Evolutionary conservation across 2,888 invertebrate genomes (phyloP), one percentile per base, ranked within the genome.

Genomic region (Apotomis capreana): DNA sequence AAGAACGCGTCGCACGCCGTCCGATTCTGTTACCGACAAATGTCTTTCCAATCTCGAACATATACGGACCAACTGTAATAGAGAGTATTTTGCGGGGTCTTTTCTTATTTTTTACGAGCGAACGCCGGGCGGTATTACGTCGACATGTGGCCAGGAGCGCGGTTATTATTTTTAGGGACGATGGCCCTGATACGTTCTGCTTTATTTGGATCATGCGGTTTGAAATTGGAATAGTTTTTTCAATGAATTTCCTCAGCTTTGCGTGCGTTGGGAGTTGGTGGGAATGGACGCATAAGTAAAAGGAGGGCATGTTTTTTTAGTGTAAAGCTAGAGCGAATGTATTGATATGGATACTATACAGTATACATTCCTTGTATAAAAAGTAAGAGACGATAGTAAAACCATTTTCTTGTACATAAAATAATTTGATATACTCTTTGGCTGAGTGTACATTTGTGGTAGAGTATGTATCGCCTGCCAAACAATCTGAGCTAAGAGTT

Each of bases 51-150:
- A 90, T 90, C 87, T 87, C 82, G 82, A 83, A 83, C 76, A 78
- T 84, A 83, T 80, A 85, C 83, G 72, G 62, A 81, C 81, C 79
- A 83, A 83, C 84, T 86, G 88, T 89, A 89, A 90, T 89, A 88
- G 87, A 84, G 86, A 88, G 85, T 87, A 88, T 89, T 90, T 91
- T 88, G 88, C 87, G 86, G 85, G 83, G 85, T 86, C 86, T 85
- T 89, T 88, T 87, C 87, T 86, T 87, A 88, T 89, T 90, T 91
- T 90, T 91, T 90, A 91, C 89, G 89, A 90, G 85, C 84, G 74
- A 79, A 79, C 80, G 79, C 83, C 86, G 84, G 84, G 79, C 82
- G 86, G 87, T 90, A 90, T 91, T 90, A 88, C 83, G 84, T 79
- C 89, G 87, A 84, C 91, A 90, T 91, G 89, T 90, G 91, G 88